phyloP scores from a whole-genome alignment of 1,140 invertebrate species.

The Megathymus violae region DNA sequence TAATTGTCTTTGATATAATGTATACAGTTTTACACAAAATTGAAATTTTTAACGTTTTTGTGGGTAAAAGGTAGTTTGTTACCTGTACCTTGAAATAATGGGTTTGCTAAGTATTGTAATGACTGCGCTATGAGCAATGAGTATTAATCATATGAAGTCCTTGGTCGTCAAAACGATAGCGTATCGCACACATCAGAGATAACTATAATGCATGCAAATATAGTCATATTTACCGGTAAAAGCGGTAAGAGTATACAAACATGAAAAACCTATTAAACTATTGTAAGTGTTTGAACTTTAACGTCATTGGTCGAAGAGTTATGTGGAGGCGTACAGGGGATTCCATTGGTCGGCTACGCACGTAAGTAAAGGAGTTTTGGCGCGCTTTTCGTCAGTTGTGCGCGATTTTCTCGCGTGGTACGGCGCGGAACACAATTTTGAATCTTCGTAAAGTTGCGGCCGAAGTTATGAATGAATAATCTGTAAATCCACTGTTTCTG shows the following conservation, averaged over 20 bases:
- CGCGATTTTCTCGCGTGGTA: conserved; percentile 58
- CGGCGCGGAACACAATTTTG: conserved; percentile 39
- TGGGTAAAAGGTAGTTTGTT: too few species aligned
- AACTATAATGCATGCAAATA: conserved; percentile 29
- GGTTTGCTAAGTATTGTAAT: too few species aligned
- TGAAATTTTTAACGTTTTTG: too few species aligned
- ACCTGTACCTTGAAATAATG: too few species aligned
- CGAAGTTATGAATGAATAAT: conserved; percentile 69
- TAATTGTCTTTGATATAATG: too few species aligned
- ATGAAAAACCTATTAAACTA: conserved; percentile 67
- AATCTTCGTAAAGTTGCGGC: conserved; percentile 51
- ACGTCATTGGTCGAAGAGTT: conserved; percentile 56
- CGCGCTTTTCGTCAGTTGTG: conserved; percentile 74
- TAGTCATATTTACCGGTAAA: conserved; percentile 38
- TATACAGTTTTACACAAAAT: too few species aligned
- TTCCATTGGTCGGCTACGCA: conserved; percentile 55
- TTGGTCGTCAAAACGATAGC: background rate
- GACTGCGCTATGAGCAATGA: too few species aligned
- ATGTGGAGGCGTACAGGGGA: conserved; percentile 53
- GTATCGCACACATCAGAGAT: conserved; percentile 23
- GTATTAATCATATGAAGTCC: background rate
- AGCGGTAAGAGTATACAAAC: conserved; percentile 52
- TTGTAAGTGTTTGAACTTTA: conserved; percentile 62
- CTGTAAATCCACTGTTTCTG: conserved; percentile 29
- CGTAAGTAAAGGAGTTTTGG: conserved; percentile 75